Evolutionary conservation across 2,888 invertebrate genomes (phyloP).

Genomic region (Perdita meconis): DNA sequence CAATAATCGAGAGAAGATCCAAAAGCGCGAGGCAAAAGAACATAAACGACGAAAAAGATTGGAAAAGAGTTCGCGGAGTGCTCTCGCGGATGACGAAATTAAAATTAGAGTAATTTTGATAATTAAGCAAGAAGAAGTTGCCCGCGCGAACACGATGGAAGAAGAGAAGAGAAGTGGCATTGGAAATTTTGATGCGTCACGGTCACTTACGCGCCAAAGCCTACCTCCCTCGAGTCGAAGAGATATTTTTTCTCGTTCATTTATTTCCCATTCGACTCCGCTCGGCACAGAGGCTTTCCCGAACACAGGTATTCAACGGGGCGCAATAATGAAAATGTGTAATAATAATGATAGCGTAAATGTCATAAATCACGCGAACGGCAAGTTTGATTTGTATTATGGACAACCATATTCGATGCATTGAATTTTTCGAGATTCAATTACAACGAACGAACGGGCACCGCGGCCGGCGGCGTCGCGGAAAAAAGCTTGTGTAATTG

Average conservation of each 20-base stretch:
- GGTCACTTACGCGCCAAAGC: not conserved
- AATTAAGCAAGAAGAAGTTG: constrained; percentile 41
- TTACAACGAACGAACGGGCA: constrained; percentile 49
- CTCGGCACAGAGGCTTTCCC: constrained; percentile 15
- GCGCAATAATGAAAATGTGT: constrained; percentile 52
- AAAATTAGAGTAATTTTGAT: constrained; percentile 45
- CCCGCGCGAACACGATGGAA: not conserved
- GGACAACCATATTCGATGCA: constrained; percentile 57
- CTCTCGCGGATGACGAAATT: not conserved
- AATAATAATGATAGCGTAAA: constrained; percentile 53
- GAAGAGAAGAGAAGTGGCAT: constrained; percentile 22
- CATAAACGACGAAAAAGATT: too few relatives aligned
- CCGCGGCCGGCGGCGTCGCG: constrained; percentile 10
- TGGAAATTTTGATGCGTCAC: constrained; percentile 38
- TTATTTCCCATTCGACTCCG: constrained; percentile 34
- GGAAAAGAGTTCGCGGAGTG: not conserved
- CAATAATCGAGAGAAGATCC: too few relatives aligned
- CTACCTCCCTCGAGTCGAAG: too few relatives aligned
- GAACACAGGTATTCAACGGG: constrained; percentile 13
- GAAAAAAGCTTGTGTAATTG: constrained; percentile 60
- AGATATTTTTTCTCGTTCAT: constrained; percentile 2
- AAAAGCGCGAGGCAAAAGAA: too few relatives aligned
- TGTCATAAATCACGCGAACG: constrained; percentile 46
- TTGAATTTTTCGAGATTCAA: constrained; percentile 60
- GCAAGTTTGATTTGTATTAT: constrained; percentile 49